Conservation (phyloP, 2,888 invertebrate species). For the Holacanthella duospinosa region DNA sequence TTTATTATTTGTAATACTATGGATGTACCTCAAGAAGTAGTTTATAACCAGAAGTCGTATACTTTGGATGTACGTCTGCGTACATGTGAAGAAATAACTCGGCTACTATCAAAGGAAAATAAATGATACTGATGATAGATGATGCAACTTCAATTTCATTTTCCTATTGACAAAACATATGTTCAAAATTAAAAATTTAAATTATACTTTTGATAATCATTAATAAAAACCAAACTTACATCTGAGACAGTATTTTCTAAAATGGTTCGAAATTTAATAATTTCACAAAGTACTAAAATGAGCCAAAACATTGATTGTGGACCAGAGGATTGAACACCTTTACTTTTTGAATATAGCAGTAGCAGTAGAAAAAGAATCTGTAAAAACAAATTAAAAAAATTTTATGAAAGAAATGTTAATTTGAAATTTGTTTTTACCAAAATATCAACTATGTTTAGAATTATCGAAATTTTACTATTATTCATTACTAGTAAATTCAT, state of each 20-base stretch:
- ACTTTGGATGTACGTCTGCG: constrained; percentile 48
- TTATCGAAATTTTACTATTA: neutral
- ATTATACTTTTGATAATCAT: neutral
- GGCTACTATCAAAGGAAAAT: constrained; percentile 57
- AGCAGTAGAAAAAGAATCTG: constrained; percentile 48
- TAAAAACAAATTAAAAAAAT: neutral
- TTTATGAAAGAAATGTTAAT: neutral
- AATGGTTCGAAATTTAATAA: constrained; percentile 59
- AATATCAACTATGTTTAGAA: no score
- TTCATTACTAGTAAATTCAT: no score
- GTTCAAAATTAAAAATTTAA: neutral
- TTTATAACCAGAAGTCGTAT: no score
- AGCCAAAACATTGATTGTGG: constrained; percentile 86
- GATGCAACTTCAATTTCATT: neutral
- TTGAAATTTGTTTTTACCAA: no score
- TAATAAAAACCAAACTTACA: neutral
- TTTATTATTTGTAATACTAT: neutral
- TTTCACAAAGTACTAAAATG: constrained; percentile 58
- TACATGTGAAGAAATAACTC: constrained; percentile 70
- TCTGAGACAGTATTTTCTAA: constrained; percentile 8
- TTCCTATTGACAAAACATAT: neutral
- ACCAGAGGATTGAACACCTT: constrained; percentile 83
- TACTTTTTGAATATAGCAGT: constrained; percentile 65
- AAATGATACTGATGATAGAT: constrained; percentile 59
- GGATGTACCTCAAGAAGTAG: constrained; percentile 1